phyloP scores from a whole-genome alignment of 2,113 vertebrate genomes.

The Opisthocomus hoazin region DNA sequence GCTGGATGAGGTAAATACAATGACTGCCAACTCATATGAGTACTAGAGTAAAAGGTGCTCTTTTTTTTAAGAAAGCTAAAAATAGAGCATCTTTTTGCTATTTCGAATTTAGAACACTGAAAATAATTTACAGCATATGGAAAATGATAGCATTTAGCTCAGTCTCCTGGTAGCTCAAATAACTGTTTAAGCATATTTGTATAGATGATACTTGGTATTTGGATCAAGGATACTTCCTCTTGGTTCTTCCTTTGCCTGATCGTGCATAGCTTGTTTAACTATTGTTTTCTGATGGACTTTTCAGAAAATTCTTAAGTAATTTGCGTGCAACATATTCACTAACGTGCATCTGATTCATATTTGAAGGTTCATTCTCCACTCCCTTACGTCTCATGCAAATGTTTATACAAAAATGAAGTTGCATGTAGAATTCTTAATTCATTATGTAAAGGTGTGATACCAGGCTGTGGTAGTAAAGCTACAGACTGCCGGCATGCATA shows the following conservation, averaged over 20 bases:
- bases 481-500: fast-evolving
- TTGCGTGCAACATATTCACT: neutral
- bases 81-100: neutral
- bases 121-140: neutral
- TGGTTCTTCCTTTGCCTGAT: neutral
- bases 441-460: neutral
- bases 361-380: neutral
- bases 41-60: neutral
- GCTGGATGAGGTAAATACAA: neutral
- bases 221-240: neutral
- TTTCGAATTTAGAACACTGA: neutral
- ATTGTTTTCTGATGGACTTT: neutral
- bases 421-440: neutral
- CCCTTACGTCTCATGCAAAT: fast-evolving
- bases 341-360: neutral
- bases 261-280: neutral
- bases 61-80: neutral
- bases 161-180: neutral
- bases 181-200: neutral
- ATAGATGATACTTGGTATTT: neutral
- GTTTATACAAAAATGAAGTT: neutral
- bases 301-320: neutral
- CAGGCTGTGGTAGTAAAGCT: neutral
- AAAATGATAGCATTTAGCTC: neutral
- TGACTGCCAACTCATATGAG: neutral